Base-by-base conservation (phyloP, 2,888 invertebrate genomes). In the Rutpela maculata region DNA sequence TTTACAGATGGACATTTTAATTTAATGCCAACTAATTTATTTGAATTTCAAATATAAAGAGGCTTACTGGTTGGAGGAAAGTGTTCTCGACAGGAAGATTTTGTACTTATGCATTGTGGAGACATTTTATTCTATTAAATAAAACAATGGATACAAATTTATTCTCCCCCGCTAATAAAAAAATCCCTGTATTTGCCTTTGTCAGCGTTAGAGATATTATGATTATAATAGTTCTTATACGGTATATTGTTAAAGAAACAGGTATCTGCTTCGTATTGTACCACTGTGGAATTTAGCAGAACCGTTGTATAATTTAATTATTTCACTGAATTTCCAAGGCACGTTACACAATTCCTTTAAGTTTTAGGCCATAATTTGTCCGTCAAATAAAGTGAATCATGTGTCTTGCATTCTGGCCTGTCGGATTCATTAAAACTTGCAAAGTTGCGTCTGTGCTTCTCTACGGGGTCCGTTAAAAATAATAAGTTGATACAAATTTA, bases 1-100 rank as follows among this genome's bases (percentile, higher is more conserved):
- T 62, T 18, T 59, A 62, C 55, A 22, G 43, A 43, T 38, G 43
- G 60, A 17, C 15, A 43, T 60, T 63, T 63, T 55, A 62, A 72
- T 63, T 72, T 19, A 55, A 63, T 55, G 43, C 19, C 43, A 60
- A 60, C 50, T 63, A 72, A 72, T 63, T 62, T 50, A 72, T 63
- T 31, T 63, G 63, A 72, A 63, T 17, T 55, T 63, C 63, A 72
- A 63, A 72, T 72, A 63, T 26, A n/a, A 31, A 17, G 55, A 17
- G 12, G 17, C 22, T 17, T n/a, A 10, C 10, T 55, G n/a, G 22
- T 55, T 55, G 22, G 19, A 4, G 59, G 59, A 10, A 22, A 59
- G n/a, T 55, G 67, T 15, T n/a, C 55, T 11, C 67, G 67, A 67
- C 67, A 55, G 67, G 19, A 55, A 67, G 67, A 22, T 55, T n/a